Conservation (phyloP, 2,113 vertebrate genomes). For the Tupaia chinensis region DNA sequence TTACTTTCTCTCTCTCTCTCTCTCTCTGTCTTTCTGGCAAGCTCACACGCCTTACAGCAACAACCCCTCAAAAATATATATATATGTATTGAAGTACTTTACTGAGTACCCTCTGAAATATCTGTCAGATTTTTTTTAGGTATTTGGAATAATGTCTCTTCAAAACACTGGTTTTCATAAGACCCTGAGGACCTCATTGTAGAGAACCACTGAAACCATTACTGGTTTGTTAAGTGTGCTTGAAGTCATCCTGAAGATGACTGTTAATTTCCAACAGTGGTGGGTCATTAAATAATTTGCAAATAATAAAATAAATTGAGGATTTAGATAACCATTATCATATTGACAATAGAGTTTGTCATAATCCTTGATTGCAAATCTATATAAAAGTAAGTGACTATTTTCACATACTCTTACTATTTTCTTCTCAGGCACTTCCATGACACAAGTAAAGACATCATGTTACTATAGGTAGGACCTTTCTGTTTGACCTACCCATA, state of each 20-base stretch:
- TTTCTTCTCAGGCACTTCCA: neutral
- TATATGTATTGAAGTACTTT: neutral
- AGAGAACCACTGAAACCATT: neutral
- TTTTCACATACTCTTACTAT: too few species aligned
- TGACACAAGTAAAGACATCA: neutral
- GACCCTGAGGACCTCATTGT: neutral
- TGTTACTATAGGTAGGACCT: neutral
- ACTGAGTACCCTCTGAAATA: neutral
- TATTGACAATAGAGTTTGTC: neutral
- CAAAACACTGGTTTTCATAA: neutral
- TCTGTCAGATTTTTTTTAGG: neutral
- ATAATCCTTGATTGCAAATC: neutral
- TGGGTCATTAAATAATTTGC: neutral
- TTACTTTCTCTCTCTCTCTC: too few species aligned
- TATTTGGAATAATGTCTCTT: neutral
- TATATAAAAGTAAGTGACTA: neutral
- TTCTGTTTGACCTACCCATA: neutral
- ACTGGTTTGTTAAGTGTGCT: neutral
- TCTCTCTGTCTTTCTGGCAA: too few species aligned
- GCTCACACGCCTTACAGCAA: too few species aligned
- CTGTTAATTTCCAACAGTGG: neutral
- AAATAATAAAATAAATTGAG: neutral
- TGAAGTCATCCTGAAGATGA: neutral
- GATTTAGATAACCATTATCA: neutral
- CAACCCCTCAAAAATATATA: too few species aligned